These are phyloP conservation scores for Cirrhinus molitorella DNA, from an alignment of 2,797 vertebrate species.

Conservation along the genomic window DNA sequence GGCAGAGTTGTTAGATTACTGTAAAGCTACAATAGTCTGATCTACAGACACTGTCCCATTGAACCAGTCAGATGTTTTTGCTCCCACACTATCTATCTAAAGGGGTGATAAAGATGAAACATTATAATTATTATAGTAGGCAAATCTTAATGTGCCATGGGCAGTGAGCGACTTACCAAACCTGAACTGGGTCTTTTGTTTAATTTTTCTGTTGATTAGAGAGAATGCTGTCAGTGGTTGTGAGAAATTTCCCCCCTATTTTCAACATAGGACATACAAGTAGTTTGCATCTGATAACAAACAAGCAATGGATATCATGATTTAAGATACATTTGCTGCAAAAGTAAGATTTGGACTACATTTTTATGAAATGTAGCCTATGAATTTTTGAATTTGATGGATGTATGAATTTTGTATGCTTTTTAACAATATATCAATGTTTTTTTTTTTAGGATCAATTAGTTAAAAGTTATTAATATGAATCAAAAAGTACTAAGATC, in stretches of 20 bases:
- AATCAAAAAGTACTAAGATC: too few species aligned
- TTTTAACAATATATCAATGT: too few species aligned
- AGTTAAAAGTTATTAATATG: too few species aligned
- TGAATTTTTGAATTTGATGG: too few species aligned
- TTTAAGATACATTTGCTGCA: too few species aligned
- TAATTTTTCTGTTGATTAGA: constrained; percentile 68
- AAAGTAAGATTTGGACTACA: too few species aligned
- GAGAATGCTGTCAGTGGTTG: constrained; percentile 64
- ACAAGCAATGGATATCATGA: background rate
- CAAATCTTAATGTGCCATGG: background rate
- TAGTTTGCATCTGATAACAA: background rate
- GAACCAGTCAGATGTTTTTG: constrained; percentile 54
- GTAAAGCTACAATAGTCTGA: constrained; percentile 65
- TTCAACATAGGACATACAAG: background rate
- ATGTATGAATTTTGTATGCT: too few species aligned
- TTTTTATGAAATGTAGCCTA: too few species aligned
- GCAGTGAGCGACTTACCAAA: constrained; percentile 50
- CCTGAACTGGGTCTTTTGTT: constrained; percentile 71
- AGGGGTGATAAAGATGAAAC: constrained; percentile 35
- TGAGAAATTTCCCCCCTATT: constrained; percentile 72
- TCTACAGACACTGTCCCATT: constrained; percentile 66
- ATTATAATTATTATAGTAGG: background rate
- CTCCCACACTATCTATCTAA: constrained; percentile 70
- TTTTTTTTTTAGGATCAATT: too few species aligned
- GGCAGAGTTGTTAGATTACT: constrained; percentile 63